Conservation (phyloP, 2,888 invertebrate genomes). For the Melanostoma scalare region DNA sequence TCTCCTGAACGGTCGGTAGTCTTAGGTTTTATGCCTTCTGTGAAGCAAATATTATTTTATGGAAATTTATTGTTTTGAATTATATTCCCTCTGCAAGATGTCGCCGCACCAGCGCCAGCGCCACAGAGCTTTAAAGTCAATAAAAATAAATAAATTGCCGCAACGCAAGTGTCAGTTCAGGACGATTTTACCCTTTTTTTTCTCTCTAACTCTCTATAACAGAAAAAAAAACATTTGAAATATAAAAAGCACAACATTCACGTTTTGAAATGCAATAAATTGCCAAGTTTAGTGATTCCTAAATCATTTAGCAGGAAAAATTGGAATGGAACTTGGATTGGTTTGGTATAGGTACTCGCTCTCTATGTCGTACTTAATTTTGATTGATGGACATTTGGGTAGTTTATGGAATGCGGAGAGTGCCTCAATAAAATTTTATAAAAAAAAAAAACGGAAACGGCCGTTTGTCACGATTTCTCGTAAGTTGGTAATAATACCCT, state of each 20-base stretch:
- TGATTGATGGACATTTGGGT: slow-evolving; percentile 64
- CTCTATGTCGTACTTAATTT: slow-evolving; percentile 21
- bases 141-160: slow-evolving; percentile 70
- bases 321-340: slow-evolving; percentile 17
- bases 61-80: slow-evolving; percentile 61
- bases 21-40: slow-evolving; percentile 45
- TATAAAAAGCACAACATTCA: slow-evolving; percentile 32
- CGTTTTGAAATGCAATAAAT: slow-evolving; percentile 65
- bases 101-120: slow-evolving; percentile 3
- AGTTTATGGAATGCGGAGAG: slow-evolving; percentile 45
- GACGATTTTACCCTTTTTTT: slow-evolving; percentile 60
- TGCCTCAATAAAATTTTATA: slow-evolving; percentile 43
- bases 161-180: slow-evolving; percentile 68
- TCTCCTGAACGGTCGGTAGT: slow-evolving; percentile 56
- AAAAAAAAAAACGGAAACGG: slow-evolving; percentile 55
- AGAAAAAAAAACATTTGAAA: not conserved
- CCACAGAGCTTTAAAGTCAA: slow-evolving; percentile 68
- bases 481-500: not conserved
- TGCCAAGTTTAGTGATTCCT: slow-evolving; percentile 64
- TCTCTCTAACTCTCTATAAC: not conserved
- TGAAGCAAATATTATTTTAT: slow-evolving; percentile 60
- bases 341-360: slow-evolving; percentile 8
- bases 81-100: slow-evolving; percentile 58
- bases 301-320: slow-evolving; percentile 65
- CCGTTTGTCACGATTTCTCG: slow-evolving; percentile 50